Base-by-base conservation (phyloP, 2,113 vertebrate genomes). In the Poeciliopsis occidentalis region DNA sequence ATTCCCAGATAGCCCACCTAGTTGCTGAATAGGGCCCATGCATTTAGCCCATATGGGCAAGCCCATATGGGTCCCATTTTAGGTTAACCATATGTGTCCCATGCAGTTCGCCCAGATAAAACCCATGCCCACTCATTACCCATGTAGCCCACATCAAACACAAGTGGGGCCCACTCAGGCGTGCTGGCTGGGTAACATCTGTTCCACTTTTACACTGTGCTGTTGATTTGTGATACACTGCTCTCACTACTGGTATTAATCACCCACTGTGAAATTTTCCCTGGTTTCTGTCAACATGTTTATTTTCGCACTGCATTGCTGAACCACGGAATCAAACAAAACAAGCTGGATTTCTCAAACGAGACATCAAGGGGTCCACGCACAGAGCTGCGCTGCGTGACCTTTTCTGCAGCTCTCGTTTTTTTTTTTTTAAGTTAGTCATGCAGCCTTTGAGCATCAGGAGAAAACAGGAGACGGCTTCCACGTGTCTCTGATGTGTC, bases 211-310 rank as follows among this genome's bases (percentile, higher is more conserved):
- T 26, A 60, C 26, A 32, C 61, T 54, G 37, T 60, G 57, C 17
- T 77, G 75, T 82, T 82, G 77, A 83, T 85, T 57, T 32, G 64
- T 57, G 54, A 30, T 0, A 1, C 78, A 76, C 60, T 76, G 29
- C 72, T 86, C 39, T 85, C 81, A 75, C 79, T 88, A 71, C 77
- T 65, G 70, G n/a, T 86, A 79, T 91, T 85, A 85, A 87, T 90
- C 84, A 89, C 54, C 32, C 41, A 32, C 70, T 30, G n/a, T 67
- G 70, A 87, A 76, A 84, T 54, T 87, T 89, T 91, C 78, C 78
- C 80, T 85, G 2, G 64, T 88, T 84, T 87, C 78, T 72, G 51
- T 84, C 66, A 69, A 75, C 31, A n/a, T 60, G 60, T 24, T 24
- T 80, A 1, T 86, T 88, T 83, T 85, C 73, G 73, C 64, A 37